phyloP scores from a whole-genome alignment of 2,888 invertebrate species.

The Amphimallon solstitiale region DNA sequence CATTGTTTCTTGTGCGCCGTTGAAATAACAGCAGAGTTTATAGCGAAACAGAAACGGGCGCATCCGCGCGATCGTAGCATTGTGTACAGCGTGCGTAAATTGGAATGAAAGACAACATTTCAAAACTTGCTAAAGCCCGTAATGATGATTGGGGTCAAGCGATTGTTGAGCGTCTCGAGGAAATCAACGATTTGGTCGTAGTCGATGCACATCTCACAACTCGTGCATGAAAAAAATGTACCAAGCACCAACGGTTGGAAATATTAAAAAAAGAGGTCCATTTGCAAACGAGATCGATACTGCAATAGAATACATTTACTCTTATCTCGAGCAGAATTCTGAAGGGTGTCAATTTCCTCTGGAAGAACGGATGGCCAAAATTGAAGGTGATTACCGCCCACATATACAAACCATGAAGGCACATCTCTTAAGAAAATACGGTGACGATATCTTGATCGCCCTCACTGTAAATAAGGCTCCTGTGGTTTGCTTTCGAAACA shows the following conservation, averaged over 20 bases:
- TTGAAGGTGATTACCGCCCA: no score
- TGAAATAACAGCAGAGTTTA: constrained; percentile 42
- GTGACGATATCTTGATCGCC: no score
- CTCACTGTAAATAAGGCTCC: no score
- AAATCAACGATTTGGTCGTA: no score
- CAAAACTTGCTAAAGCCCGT: constrained; percentile 40
- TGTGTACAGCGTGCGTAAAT: constrained; percentile 43
- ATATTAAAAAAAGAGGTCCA: no score
- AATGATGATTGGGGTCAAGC: constrained; percentile 39
- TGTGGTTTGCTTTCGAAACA: no score
- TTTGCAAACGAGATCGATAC: no score
- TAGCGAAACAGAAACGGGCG: constrained; percentile 34
- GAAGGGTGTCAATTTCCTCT: no score
- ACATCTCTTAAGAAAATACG: no score
- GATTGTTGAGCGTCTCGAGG: constrained; percentile 23
- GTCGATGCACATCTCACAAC: neutral
- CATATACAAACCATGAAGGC: no score
- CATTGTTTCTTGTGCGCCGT: constrained; percentile 41
- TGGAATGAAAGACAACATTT: constrained; percentile 45
- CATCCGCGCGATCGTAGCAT: constrained; percentile 2
- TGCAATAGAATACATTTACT: neutral
- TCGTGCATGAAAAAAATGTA: neutral
- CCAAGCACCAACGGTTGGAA: no score
- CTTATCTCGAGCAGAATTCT: neutral
- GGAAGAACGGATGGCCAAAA: no score